Base-by-base conservation (phyloP, 2,113 vertebrate species). In the Hydrolagus affinis region DNA sequence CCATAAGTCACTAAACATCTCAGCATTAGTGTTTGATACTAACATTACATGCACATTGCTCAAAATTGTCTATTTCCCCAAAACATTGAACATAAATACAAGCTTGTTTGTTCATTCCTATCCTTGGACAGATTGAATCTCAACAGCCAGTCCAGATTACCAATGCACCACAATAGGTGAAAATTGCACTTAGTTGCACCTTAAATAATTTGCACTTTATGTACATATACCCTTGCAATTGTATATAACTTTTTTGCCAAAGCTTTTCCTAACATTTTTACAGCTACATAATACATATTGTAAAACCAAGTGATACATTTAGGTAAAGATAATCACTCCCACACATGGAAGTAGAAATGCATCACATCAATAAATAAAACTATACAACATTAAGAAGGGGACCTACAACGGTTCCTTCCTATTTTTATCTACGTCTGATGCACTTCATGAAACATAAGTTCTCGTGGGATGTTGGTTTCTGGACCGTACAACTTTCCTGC, bases 391-490 rank as follows among this genome's bases (percentile, higher is more conserved):
- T 60, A 66, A 30, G 23, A 83, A 83, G 78, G 14, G 78, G 78
- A 83, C 78, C 78, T 83, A 83, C 78, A 83, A 66, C 28, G 28
- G 78, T 32, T 83, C 78, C 78, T 83, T 66, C 62, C 62, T 30
- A 30, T 28, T 23, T 83, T 83, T 83, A 83, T 68, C 93, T 96
- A 98, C 2, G 94, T 96, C 86, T 97, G 95, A 89, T 97, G 95
- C 30, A 97, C 87, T 92, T 98, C 95, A 0, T 97, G 97, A 87
- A 97, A 92, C 96, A 98, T 97, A 75, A 98, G 92, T 87, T 97
- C 96, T 1, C 93, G 95, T 11, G 96, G 97, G 90, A 97, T 96
- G 86, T 12, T 89, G 28, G 96, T 98, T 93, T 97, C 96, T 3
- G 94, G 93, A 9, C 96, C 96, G 0, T 96, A 94, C 0, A 96